A percentile compares a stretch with the other conserved stretches of the same genome.
Evolutionary conservation across 2,888 invertebrate species (phyloP).

Genomic region (Diachrysia chrysitis): DNA sequence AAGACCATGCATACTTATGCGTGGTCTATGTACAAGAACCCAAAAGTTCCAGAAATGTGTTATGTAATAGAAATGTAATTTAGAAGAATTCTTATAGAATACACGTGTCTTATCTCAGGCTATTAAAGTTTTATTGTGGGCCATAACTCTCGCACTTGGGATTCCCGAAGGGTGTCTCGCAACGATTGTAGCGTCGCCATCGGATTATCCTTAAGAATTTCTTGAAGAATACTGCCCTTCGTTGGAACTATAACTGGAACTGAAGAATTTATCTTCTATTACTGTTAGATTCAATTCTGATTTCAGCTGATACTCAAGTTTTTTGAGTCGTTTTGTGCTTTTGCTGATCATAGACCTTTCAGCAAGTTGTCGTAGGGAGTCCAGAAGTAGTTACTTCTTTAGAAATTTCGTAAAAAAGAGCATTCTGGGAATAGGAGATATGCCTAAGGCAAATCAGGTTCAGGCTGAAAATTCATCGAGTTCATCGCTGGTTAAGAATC

Average conservation of each 20-base stretch:
- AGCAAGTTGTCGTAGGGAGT: too few relatives aligned
- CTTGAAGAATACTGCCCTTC: neutral
- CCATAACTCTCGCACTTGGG: slow-evolving; percentile 22
- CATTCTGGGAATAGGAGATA: too few relatives aligned
- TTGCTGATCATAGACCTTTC: too few relatives aligned
- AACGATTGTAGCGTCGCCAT: slow-evolving; percentile 16
- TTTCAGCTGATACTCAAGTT: neutral
- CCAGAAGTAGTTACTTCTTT: too few relatives aligned
- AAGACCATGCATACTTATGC: too few relatives aligned
- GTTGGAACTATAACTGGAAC: neutral
- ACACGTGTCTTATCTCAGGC: slow-evolving; percentile 45
- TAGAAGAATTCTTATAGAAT: slow-evolving; percentile 38
- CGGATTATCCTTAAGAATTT: slow-evolving; percentile 26
- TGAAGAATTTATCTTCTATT: neutral
- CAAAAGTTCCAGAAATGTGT: slow-evolving; percentile 24
- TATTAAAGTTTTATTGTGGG: slow-evolving; percentile 47
- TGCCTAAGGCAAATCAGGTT: too few relatives aligned
- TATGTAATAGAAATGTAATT: slow-evolving; percentile 50
- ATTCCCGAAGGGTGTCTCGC: slow-evolving; percentile 7
- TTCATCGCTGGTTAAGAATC: too few relatives aligned
- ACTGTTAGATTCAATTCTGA: neutral
- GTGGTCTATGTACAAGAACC: neutral
- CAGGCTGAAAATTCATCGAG: too few relatives aligned
- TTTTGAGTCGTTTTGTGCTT: too few relatives aligned
- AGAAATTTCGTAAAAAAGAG: too few relatives aligned